phyloP scores from a whole-genome alignment of 2,113 vertebrate species.

The Sardina pilchardus region DNA sequence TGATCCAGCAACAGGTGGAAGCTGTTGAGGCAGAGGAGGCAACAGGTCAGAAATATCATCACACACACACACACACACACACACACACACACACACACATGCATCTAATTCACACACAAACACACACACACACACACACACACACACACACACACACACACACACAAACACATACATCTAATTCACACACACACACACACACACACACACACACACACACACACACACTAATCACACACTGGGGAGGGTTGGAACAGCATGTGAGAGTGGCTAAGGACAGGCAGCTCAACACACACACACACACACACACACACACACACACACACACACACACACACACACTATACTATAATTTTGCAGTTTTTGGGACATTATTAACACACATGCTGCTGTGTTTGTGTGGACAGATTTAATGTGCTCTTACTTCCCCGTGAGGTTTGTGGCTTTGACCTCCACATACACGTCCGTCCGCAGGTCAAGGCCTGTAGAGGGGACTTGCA shows the following conservation, averaged over 20 bases:
- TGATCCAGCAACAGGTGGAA: conserved; percentile 74
- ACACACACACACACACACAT: not conserved
- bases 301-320: not conserved
- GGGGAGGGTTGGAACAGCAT: too few species aligned
- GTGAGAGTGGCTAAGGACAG: too few species aligned
- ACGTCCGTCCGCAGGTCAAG: conserved; percentile 63
- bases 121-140: not conserved
- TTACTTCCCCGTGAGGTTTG: conserved; percentile 77
- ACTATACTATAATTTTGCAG: not conserved
- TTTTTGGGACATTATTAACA: too few species aligned
- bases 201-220: too few species aligned
- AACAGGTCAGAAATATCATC: not conserved
- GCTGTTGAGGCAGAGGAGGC: conserved; percentile 54
- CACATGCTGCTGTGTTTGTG: not conserved
- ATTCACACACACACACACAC: too few species aligned
- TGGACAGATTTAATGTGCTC: conserved; percentile 23
- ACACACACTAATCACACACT: too few species aligned
- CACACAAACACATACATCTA: too few species aligned
- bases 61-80: conserved; percentile 1
- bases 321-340: not conserved
- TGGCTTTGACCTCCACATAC: conserved; percentile 71
- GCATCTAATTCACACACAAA: not conserved
- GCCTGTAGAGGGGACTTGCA: conserved; percentile 63
- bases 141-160: too few species aligned
- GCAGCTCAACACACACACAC: too few species aligned